phyloP scores from a whole-genome alignment of 2,113 vertebrate species.

The Piaya cayana region DNA sequence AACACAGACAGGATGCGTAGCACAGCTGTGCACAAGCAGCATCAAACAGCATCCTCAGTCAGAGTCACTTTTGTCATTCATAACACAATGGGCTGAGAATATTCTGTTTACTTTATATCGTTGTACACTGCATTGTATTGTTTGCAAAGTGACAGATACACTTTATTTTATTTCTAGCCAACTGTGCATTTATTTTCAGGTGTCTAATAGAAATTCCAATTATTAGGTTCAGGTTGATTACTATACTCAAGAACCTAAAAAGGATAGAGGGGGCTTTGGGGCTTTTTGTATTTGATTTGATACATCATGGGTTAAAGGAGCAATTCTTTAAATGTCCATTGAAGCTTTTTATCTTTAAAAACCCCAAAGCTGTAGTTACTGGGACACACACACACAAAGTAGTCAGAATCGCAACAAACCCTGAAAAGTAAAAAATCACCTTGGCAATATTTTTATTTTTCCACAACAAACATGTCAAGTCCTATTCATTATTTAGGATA shows the following conservation, averaged over 20 bases:
- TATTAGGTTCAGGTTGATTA: background rate
- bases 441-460: background rate
- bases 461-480: background rate
- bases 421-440: background rate
- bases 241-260: background rate
- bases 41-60: slow-evolving; percentile 1
- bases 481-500: background rate
- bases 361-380: background rate
- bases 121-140: background rate
- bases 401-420: background rate
- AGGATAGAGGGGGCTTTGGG: background rate
- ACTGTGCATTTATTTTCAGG: slow-evolving; percentile 4
- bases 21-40: background rate
- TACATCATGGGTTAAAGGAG: background rate
- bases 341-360: background rate
- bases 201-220: background rate
- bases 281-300: background rate
- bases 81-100: background rate
- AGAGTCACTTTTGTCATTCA: slow-evolving; percentile 13
- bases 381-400: accelerated
- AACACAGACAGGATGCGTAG: background rate
- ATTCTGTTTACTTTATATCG: slow-evolving; percentile 49
- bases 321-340: background rate
- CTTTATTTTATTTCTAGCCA: slow-evolving; percentile 4
- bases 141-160: slow-evolving; percentile 4